These are phyloP conservation scores for Esox masquinongy DNA, from an alignment of 2,797 vertebrate species.

Conservation along the genomic window DNA sequence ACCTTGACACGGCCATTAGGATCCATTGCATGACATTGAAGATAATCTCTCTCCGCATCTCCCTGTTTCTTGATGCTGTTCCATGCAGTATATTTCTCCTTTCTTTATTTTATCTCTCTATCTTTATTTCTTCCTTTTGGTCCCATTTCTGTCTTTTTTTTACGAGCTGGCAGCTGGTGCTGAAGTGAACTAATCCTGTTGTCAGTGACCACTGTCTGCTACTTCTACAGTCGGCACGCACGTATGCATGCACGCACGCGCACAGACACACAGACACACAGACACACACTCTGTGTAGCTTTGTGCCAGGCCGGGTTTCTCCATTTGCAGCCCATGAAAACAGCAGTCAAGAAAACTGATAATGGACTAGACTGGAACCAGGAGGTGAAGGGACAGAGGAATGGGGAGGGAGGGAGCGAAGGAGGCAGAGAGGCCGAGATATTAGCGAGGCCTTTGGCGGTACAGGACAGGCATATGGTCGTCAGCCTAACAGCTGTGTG, in stretches of 20 bases:
- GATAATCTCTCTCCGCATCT: not conserved
- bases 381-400: not conserved
- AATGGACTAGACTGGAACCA: conserved; percentile 66
- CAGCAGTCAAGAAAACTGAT: conserved; percentile 66
- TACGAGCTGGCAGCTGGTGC: conserved; percentile 66
- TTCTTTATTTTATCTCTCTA: not conserved
- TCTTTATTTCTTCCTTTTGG: conserved; percentile 9
- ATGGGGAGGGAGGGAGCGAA: not conserved
- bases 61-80: not conserved
- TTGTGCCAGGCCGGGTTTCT: not conserved
- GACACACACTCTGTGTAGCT: not conserved
- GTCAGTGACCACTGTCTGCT: conserved; percentile 69
- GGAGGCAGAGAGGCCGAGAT: not conserved
- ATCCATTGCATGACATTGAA: conserved; percentile 39
- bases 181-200: conserved; percentile 72
- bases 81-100: not conserved
- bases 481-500: conserved; percentile 34
- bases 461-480: conserved; percentile 16
- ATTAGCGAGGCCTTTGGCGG: not conserved
- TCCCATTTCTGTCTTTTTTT: conserved; percentile 38
- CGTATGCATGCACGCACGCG: too few relatives aligned
- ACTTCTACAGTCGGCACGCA: not conserved
- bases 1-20: conserved; percentile 55
- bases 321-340: conserved; percentile 63
- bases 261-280: too few relatives aligned